A percentile compares a stretch with the other conserved stretches of the same genome.
Conservation (phyloP, 2,888 invertebrate species). For the Magallana nippona region DNA sequence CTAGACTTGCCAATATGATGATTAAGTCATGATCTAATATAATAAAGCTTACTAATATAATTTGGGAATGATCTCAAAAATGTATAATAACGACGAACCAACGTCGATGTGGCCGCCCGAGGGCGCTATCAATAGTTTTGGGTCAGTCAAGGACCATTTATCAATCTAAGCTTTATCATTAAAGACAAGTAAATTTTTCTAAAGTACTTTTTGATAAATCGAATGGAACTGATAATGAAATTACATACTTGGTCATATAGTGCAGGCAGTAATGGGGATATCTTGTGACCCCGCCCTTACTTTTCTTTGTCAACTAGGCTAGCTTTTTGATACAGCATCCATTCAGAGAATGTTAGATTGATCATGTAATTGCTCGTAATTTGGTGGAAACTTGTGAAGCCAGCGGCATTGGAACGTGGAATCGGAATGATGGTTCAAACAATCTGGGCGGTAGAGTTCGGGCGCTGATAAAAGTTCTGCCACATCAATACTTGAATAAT, state of each 20-base stretch:
- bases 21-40: too few species aligned
- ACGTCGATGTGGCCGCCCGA: too few species aligned
- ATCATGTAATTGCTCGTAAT: slow-evolving; percentile 4
- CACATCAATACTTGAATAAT: not conserved
- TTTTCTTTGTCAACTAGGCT: not conserved
- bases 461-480: not conserved
- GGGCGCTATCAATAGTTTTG: too few species aligned
- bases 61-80: too few species aligned
- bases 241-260: not conserved
- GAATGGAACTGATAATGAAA: too few species aligned
- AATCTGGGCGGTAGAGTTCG: not conserved
- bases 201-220: too few species aligned
- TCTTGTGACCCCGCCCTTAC: not conserved
- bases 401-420: not conserved
- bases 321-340: not conserved
- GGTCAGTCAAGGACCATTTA: too few species aligned
- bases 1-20: too few species aligned
- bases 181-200: too few species aligned
- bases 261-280: not conserved
- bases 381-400: not conserved
- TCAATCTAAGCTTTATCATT: too few species aligned
- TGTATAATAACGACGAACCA: too few species aligned
- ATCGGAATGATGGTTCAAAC: not conserved
- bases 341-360: not conserved
- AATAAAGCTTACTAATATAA: too few species aligned